Percentiles rank a stretch among this genome's conserved stretches.
Evolutionary conservation across 2,888 invertebrate genomes (phyloP).

Genomic region (Acleris holmiana): DNA sequence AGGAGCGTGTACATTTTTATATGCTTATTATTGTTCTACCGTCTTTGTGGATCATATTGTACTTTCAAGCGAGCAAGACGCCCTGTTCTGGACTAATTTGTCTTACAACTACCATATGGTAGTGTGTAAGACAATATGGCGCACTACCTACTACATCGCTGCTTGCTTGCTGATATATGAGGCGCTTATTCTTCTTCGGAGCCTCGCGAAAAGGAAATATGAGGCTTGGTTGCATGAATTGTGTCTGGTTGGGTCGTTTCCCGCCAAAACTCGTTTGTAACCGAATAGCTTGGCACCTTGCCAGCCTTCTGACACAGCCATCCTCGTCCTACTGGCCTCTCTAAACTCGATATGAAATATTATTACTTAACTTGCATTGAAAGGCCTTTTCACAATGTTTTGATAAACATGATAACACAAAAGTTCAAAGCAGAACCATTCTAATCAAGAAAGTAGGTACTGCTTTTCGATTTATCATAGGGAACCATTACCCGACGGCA

Average conservation of each 20-base stretch:
- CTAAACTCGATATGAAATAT: conserved; percentile 51
- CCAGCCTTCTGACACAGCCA: conserved; percentile 60
- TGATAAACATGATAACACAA: conserved; percentile 13
- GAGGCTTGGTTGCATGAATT: conserved; percentile 34
- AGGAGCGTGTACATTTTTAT: no score
- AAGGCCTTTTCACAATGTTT: conserved; percentile 36
- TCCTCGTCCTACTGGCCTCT: conserved; percentile 55
- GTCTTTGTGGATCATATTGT: not conserved
- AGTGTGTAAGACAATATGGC: no score
- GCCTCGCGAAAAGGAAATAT: conserved; percentile 32
- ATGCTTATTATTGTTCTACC: no score
- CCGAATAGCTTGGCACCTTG: conserved; percentile 63
- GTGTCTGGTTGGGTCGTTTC: conserved; percentile 32
- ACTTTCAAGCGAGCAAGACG: not conserved
- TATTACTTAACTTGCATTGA: conserved; percentile 39
- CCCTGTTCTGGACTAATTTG: not conserved
- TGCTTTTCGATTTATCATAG: conserved; percentile 8
- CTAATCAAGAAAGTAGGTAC: not conserved
- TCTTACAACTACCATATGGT: not conserved
- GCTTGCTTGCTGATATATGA: conserved; percentile 25
- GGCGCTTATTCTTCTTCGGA: conserved; percentile 29
- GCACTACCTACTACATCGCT: conserved; percentile 11
- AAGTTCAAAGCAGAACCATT: not conserved
- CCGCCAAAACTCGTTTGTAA: conserved; percentile 57
- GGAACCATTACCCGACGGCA: conserved; percentile 6